Percentiles rank a stretch among this genome's conserved stretches.
These are phyloP conservation scores for Myotis davidii DNA, from an alignment of 2,113 vertebrate genomes.

Conservation along the genomic window DNA sequence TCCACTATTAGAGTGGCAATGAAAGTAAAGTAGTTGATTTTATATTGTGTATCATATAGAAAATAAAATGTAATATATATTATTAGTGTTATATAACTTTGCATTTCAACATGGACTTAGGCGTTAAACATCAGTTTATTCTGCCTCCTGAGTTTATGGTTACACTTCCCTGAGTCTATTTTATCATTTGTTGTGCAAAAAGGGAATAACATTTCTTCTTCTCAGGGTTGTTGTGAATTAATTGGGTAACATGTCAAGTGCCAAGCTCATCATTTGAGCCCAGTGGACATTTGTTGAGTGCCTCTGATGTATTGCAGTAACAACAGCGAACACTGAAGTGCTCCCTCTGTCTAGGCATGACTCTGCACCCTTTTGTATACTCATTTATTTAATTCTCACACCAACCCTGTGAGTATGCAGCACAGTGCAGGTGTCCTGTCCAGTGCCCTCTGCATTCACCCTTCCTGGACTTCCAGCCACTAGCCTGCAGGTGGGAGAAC, in stretches of 20 bases:
- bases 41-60: not conserved
- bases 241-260: not conserved
- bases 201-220: not conserved
- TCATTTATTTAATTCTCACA: not conserved
- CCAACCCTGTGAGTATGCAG: not conserved
- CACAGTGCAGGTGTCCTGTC: accelerated
- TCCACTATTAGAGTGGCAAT: not conserved
- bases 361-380: not conserved
- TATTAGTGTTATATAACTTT: not conserved
- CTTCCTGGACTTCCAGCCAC: not conserved
- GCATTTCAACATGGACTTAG: constrained; percentile 4
- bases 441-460: not conserved
- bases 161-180: not conserved
- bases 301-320: not conserved
- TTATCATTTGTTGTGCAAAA: not conserved
- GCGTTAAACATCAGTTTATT: not conserved
- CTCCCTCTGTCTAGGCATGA: not conserved
- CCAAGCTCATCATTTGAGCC: not conserved
- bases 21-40: constrained; percentile 26
- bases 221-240: constrained; percentile 11
- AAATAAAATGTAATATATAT: not conserved
- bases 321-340: not conserved
- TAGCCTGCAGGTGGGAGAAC: too few species aligned
- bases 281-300: not conserved
- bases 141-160: not conserved